Evolutionary conservation across 1,140 invertebrate genomes (phyloP), one percentile per base, ranked within the genome.

Genomic region (Conopomorpha cramerella): DNA sequence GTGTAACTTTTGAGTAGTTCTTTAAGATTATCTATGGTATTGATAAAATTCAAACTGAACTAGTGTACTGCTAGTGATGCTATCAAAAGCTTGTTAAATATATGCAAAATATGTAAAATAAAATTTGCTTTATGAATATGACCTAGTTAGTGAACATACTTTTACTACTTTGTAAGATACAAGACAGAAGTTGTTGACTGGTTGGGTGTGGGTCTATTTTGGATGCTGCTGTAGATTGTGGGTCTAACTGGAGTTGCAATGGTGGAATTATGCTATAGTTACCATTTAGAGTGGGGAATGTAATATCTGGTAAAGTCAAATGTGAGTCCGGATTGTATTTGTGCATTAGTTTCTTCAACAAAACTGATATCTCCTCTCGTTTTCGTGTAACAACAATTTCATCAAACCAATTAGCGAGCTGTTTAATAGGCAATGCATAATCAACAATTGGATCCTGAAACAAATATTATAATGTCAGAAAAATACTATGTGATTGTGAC

Each of bases 401-500:
- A 48, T 89, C 85, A 50, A 92, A 92, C 90, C 90, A 92, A 53
- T 83, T 83, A 39, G 82, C 82, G 17, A 92, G 63, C 29, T 85
- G 82, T 66, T 86, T 87, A 41, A 92, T 91, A 30, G 90, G 90
- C 33, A 90, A 66, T 12, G 77, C 62, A 47, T 89, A 92, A 71
- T 91, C 85, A 39, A 78, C 78, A 30, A 92, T 84, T 3, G 90
- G 89, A 57, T 84, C 78, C 83, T 89, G 52, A 45, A 85, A 82
- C 39, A 29, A 36, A 41, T n/a, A 34, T 30, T 18, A 46, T 7
- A 34, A 29, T 25, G 8, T 11, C 12, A 19, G 29, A 6, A 31
- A 10, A 25, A 4, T 31, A 11, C 19, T 16, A 26, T 29, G 23
- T 32, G 19, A 25, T 17, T 17, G 2, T 30, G 4, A 10, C n/a